Percentiles rank a stretch among this genome's conserved stretches.
phyloP scores from a whole-genome alignment of 2,113 vertebrate species.

The Ailuropoda melanoleuca region DNA sequence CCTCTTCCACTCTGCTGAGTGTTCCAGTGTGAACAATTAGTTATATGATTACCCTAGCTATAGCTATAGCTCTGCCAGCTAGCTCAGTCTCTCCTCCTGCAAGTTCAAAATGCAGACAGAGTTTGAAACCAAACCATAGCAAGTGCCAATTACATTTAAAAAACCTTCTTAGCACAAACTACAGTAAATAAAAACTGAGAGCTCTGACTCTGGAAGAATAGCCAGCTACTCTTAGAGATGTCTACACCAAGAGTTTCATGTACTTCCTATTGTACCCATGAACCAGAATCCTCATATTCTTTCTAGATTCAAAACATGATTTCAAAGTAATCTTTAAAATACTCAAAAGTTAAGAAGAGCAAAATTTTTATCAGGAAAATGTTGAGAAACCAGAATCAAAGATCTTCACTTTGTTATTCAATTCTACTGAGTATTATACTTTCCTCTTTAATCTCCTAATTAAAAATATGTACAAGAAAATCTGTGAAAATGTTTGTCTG shows the following conservation, averaged over 20 bases:
- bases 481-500: background rate
- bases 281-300: background rate
- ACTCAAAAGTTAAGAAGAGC: background rate
- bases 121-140: background rate
- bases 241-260: background rate
- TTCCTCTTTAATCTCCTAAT: background rate
- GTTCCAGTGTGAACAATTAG: background rate
- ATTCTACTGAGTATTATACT: background rate
- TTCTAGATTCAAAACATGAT: slow-evolving; percentile 6
- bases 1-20: background rate
- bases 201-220: background rate
- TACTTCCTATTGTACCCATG: background rate
- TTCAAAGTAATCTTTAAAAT: slow-evolving; percentile 42
- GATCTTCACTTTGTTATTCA: background rate
- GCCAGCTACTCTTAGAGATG: background rate
- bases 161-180: background rate
- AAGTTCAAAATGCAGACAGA: background rate
- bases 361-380: slow-evolving; percentile 7
- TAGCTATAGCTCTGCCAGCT: background rate
- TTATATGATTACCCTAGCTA: background rate
- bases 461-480: background rate
- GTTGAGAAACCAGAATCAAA: background rate
- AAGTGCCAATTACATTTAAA: background rate
- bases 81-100: background rate
- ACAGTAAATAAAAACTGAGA: background rate